These are phyloP conservation scores for Capricornis sumatraensis DNA, from an alignment of 2,113 vertebrate genomes.

Conservation along the genomic window DNA sequence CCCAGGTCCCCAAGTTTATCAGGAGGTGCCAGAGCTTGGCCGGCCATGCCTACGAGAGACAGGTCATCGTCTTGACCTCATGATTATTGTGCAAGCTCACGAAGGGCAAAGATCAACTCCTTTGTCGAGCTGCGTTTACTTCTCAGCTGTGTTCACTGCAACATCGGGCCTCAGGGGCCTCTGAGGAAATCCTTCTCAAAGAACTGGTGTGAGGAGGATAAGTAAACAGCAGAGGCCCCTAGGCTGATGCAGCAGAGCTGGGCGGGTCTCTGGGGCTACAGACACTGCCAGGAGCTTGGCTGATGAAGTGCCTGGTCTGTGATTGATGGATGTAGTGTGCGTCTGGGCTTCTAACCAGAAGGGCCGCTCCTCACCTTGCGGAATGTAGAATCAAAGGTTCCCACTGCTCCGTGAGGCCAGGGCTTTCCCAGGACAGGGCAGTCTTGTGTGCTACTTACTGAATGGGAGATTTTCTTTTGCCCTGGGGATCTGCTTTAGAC, in stretches of 20 bases:
- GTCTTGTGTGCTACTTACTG: background rate
- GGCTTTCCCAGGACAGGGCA: background rate
- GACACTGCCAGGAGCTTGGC: background rate
- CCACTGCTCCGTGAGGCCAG: background rate
- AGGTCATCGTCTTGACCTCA: constrained; percentile 3
- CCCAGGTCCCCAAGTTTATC: background rate
- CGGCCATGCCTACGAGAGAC: background rate
- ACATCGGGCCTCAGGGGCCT: background rate
- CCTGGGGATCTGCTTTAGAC: background rate
- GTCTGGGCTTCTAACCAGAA: background rate
- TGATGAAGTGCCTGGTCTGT: background rate
- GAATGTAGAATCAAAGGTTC: background rate
- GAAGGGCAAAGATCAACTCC: constrained; percentile 30
- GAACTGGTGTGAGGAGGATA: constrained; percentile 13
- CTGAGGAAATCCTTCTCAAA: constrained; percentile 27
- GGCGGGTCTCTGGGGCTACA: background rate
- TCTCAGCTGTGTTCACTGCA: background rate
- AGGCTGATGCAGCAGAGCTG: background rate
- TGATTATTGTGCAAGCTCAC: background rate
- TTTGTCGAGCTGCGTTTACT: background rate
- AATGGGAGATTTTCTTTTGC: background rate
- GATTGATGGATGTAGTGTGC: background rate
- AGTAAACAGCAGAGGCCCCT: background rate
- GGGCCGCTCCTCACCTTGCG: background rate
- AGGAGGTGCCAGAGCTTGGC: background rate